Base-by-base conservation (phyloP, 2,888 invertebrate species). In the Hesperia comma region DNA sequence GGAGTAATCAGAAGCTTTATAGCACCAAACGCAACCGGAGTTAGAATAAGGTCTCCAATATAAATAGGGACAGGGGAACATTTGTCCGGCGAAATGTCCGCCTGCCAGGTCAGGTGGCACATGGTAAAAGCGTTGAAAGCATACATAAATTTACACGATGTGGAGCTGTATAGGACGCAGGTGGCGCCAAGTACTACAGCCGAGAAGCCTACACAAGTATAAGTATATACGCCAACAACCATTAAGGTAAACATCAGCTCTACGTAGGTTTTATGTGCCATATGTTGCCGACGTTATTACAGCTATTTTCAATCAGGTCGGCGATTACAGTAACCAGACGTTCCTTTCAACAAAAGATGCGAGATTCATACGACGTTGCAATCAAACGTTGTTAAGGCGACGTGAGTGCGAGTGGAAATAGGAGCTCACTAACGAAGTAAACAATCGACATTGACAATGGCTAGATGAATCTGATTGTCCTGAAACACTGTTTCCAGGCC, bases 61-160 rank as follows among this genome's bases (percentile, higher is more conserved):
- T 86, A 88, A 85, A 87, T 82, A 84, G 78, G 82, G 84, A 83
- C 79, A 84, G 78, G 78, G 79, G 78, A 77, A 81, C 84, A 87
- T 90, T 88, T 88, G 87, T 88, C 86, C 85, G 77, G 82, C 79
- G 79, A 85, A 89, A 87, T 83, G 86, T 85, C 83, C 83, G 82
- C 85, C 81, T 75, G 81, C 66, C 82, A 90, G 91, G 92, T 91
- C 91, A 92, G 92, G 89, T 91, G 89, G 90, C 89, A 86, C 84
- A 85, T 85, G 89, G 82, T 90, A 87, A 87, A 85, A 90, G 90
- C 86, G 80, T 82, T 88, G 84, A 89, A 86, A 88, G 88, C 87
- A 81, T 88, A 88, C 90, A 91, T 91, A 92, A 92, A 91, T 92
- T 91, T 85, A 80, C 84, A 79, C 79, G 82, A 81, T 80, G 84